These are phyloP conservation scores for Phania funesta DNA, from an alignment of 2,888 invertebrate species.

Conservation along the genomic window DNA sequence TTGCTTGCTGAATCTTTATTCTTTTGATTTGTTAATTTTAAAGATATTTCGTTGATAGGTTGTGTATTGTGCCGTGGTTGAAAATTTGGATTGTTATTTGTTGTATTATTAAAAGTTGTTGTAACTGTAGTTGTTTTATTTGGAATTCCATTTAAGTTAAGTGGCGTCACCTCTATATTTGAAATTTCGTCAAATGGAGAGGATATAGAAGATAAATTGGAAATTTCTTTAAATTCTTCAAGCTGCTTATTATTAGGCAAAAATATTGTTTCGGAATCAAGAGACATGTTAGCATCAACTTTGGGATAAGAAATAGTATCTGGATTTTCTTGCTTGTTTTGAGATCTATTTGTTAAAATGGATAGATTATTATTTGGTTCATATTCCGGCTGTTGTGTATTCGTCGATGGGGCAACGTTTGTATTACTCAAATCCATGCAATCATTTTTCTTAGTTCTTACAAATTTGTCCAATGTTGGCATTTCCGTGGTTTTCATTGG, in stretches of 20 bases:
- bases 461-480: slow-evolving; percentile 38
- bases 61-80: not conserved
- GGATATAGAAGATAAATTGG: slow-evolving; percentile 60
- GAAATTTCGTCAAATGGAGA: slow-evolving; percentile 75
- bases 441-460: not conserved
- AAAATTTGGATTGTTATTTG: not conserved
- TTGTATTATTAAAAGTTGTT: not conserved
- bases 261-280: slow-evolving; percentile 14
- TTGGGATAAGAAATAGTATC: not conserved
- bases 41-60: not conserved
- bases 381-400: not conserved
- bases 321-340: not conserved
- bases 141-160: not conserved
- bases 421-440: slow-evolving; percentile 11
- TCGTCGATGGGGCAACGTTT: not conserved
- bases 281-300: not conserved
- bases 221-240: slow-evolving; percentile 24
- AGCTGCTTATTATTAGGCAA: slow-evolving; percentile 13
- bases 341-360: not conserved
- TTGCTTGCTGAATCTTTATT: not conserved
- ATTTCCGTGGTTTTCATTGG: slow-evolving; percentile 62
- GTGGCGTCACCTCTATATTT: slow-evolving; percentile 59
- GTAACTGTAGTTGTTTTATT: slow-evolving; percentile 51
- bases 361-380: slow-evolving; percentile 3
- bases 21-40: not conserved